phyloP scores from a whole-genome alignment of 2,797 vertebrate species.

The Orientallactaga sibirica region DNA sequence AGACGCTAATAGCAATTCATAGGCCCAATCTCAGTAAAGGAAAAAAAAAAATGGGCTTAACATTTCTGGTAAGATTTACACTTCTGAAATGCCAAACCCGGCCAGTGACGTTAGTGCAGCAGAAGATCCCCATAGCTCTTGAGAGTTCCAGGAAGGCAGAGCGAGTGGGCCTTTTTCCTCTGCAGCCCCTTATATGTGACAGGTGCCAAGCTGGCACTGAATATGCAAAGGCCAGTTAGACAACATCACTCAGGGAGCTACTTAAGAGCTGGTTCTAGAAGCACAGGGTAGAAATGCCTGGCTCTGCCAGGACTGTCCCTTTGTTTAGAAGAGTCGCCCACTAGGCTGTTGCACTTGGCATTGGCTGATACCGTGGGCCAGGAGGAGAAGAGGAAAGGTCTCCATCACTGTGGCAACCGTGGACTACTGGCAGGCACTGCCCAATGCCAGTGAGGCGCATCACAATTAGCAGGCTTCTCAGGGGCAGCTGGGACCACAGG shows the following conservation, averaged over 20 bases:
- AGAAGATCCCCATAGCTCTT: background rate
- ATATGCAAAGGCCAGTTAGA: background rate
- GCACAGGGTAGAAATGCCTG: background rate
- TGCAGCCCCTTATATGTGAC: background rate
- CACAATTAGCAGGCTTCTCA: background rate
- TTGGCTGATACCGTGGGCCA: background rate
- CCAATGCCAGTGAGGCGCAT: background rate
- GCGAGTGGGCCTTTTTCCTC: rapidly evolving
- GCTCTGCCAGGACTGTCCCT: background rate
- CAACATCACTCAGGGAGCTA: background rate
- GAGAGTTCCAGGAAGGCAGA: background rate
- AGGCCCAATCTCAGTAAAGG: background rate
- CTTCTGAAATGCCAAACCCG: background rate
- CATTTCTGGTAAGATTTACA: background rate
- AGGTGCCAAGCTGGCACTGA: background rate
- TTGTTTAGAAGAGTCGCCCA: background rate
- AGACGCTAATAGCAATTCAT: background rate
- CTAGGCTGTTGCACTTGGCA: background rate
- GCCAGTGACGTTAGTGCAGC: background rate
- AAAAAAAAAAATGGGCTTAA: background rate
- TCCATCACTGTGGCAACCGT: background rate
- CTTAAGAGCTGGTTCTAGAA: background rate
- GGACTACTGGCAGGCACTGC: background rate
- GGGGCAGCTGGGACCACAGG: background rate
- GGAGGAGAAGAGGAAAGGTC: background rate